A percentile compares a stretch with the other conserved stretches of the same genome.
These are phyloP conservation scores for Electrona antarctica DNA, from an alignment of 2,113 vertebrate genomes.

Conservation along the genomic window DNA sequence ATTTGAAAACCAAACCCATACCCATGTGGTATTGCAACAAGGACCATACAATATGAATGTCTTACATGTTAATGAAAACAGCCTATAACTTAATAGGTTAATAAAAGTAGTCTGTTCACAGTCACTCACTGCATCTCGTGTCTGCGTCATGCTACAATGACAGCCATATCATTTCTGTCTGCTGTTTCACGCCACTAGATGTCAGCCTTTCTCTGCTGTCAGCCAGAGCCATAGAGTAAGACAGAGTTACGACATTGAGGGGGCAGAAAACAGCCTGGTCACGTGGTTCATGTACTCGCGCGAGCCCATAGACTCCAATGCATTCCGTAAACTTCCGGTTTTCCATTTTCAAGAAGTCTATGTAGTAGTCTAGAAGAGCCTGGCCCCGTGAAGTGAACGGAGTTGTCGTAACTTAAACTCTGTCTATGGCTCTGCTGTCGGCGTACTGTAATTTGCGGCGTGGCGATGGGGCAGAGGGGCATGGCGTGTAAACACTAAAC, in stretches of 20 bases:
- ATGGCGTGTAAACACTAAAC: slow-evolving; percentile 2
- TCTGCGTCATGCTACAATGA: slow-evolving; percentile 7
- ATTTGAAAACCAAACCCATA: background rate
- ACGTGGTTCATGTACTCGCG: too few relatives aligned
- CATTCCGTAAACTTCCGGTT: too few relatives aligned
- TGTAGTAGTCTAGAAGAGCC: too few relatives aligned
- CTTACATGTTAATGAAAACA: slow-evolving; percentile 29
- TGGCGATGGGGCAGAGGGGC: background rate
- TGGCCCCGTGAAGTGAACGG: too few relatives aligned
- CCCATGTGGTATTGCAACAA: slow-evolving; percentile 26
- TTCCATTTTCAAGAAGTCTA: too few relatives aligned
- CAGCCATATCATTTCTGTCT: background rate
- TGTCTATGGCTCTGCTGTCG: background rate
- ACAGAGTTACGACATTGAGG: too few relatives aligned
- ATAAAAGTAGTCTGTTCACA: slow-evolving; percentile 46
- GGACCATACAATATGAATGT: slow-evolving; percentile 75
- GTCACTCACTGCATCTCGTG: background rate
- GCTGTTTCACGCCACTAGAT: slow-evolving; percentile 52
- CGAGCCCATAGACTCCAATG: too few relatives aligned
- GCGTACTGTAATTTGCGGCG: slow-evolving; percentile 9
- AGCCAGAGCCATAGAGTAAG: background rate
- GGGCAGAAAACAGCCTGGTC: too few relatives aligned
- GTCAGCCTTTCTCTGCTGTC: slow-evolving; percentile 49
- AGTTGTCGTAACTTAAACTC: too few relatives aligned
- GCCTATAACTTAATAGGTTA: slow-evolving; percentile 18